These are phyloP conservation scores for Aviceda subcristata DNA, from an alignment of 2,113 vertebrate species.

Conservation along the genomic window DNA sequence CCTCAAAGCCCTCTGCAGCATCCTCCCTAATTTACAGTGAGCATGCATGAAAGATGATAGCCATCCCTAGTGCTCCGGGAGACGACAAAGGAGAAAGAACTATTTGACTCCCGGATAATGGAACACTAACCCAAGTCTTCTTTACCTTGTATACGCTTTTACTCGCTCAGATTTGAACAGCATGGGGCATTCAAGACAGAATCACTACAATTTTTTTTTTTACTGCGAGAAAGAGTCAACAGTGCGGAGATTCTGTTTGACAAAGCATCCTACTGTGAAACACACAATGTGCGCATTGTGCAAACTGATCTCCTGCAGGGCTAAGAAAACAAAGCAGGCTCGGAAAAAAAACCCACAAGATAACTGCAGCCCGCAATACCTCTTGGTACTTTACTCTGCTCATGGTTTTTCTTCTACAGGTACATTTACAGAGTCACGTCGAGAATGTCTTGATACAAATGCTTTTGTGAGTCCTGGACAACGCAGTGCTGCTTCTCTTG, in stretches of 20 bases:
- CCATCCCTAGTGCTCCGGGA: not conserved
- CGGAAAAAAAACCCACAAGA: not conserved
- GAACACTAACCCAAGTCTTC: slow-evolving; percentile 9
- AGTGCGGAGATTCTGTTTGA: slow-evolving; percentile 39
- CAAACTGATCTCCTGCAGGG: slow-evolving; percentile 20
- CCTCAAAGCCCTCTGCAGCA: not conserved
- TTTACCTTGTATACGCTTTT: not conserved
- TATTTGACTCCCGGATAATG: not conserved
- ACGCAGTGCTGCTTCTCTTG: not conserved
- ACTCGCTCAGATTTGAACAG: slow-evolving; percentile 18
- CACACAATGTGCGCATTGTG: slow-evolving; percentile 52
- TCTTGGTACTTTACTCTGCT: not conserved
- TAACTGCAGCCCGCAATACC: not conserved
- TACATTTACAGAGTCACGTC: not conserved
- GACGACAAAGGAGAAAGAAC: not conserved
- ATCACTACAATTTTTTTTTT: not conserved
- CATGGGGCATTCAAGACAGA: slow-evolving; percentile 2
- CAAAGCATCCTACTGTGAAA: slow-evolving; percentile 57
- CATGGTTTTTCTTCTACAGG: not conserved
- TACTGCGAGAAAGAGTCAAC: not conserved
- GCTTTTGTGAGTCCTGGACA: not conserved
- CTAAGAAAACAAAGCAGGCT: slow-evolving; percentile 48
- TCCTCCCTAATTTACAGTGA: not conserved
- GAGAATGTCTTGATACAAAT: not conserved
- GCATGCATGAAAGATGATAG: not conserved